phyloP scores from a whole-genome alignment of 2,888 invertebrate genomes.

The Prosopocoilus inquinatus region DNA sequence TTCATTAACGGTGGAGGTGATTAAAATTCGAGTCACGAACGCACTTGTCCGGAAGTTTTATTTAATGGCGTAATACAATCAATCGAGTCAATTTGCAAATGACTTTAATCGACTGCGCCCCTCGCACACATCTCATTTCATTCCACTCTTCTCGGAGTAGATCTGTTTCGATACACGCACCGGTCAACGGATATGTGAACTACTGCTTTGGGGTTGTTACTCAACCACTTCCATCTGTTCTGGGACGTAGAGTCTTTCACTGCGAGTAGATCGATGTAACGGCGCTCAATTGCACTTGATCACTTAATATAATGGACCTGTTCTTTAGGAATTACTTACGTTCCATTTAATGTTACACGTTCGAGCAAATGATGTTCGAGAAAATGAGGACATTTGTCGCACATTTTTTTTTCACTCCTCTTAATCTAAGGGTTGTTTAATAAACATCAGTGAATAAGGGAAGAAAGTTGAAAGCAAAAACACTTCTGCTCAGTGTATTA shows the following conservation, averaged over 20 bases:
- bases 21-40: slow-evolving; percentile 40
- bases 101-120: slow-evolving; percentile 31
- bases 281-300: slow-evolving; percentile 38
- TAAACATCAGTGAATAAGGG: too few relatives aligned
- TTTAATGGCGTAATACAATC: slow-evolving; percentile 32
- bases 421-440: too few relatives aligned
- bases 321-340: slow-evolving; percentile 31
- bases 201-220: slow-evolving; percentile 34
- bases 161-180: slow-evolving; percentile 33
- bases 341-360: slow-evolving; percentile 19
- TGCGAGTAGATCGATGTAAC: slow-evolving; percentile 41
- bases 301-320: slow-evolving; percentile 28
- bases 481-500: too few relatives aligned
- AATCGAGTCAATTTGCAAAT: slow-evolving; percentile 45
- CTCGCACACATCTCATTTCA: slow-evolving; percentile 39
- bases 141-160: slow-evolving; percentile 35
- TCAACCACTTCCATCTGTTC: slow-evolving; percentile 41
- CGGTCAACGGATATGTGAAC: slow-evolving; percentile 37
- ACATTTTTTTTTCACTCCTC: too few relatives aligned
- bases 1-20: slow-evolving; percentile 38
- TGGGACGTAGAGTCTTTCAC: slow-evolving; percentile 33
- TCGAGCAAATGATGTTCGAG: too few relatives aligned
- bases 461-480: too few relatives aligned
- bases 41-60: slow-evolving; percentile 30
- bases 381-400: too few relatives aligned